Base-by-base conservation (phyloP, 2,888 invertebrate species). In the Amiota mariae region DNA sequence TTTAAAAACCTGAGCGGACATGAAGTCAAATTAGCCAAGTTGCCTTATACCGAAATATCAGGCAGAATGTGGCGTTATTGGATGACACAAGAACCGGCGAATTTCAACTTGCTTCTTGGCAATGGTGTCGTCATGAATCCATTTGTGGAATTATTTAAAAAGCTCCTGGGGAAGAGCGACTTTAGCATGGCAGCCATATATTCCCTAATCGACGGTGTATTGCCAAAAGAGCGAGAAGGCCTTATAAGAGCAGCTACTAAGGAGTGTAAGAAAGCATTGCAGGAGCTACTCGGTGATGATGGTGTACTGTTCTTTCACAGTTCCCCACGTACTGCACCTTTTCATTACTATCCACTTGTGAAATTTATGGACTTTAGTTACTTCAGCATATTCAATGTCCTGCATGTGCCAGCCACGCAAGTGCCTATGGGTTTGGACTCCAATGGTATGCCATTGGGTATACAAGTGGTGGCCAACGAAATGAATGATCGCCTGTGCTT, bases 251-350 rank as follows among this genome's bases (percentile, higher is more conserved):
- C 90, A 8, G 89, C 92, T 15, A 94, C 93, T 0, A 86, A 89
- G 24, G 91, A 92, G 54, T 91, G 95, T 76, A 91, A 90, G 73
- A 89, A 92, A 0, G 92, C 93, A 77, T 87, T 96, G 18, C 78
- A 91, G 92, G 92, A 93, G 24, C 91, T 94, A 75, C 90, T 98
- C 46, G 95, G 95, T 11, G 91, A 93, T 8, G 92, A 96, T 87
- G 97, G 97, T 0, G 94, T 98, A 6, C 90, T 98, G 8, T 87
- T 98, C 72, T 97, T 94, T 88, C 97, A 97, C 49, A 93, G 95
- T 8, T 94, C 94, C 75, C 96, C 97, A 0, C 92, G 92, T 75
- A 92, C 94, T 3, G 96, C 98, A 0, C 94, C 94, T 15, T 95
- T 95, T 88, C 97, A 98, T 90, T 94, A 94, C 88, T 93, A 95